phyloP scores from a whole-genome alignment of 2,888 invertebrate species.

The Drosophila mettleri region DNA sequence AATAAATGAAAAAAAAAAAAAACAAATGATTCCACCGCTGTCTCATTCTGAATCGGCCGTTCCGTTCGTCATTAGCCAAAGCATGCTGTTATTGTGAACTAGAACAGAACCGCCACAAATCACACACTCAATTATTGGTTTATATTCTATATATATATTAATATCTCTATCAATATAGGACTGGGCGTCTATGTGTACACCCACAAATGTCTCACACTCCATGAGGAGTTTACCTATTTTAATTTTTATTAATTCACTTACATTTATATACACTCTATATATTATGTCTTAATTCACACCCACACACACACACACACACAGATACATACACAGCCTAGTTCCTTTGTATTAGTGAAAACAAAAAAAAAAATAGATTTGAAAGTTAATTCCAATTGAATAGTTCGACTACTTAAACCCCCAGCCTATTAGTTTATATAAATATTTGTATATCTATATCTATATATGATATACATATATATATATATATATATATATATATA shows the following conservation, averaged over 20 bases:
- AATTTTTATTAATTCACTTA: conserved; percentile 7
- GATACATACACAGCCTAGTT: conserved; percentile 30
- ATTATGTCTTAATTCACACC: conserved; percentile 10
- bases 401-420: conserved; percentile 12
- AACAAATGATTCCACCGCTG: background rate
- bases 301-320: conserved; percentile 15
- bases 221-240: background rate
- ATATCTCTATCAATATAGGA: background rate
- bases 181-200: background rate
- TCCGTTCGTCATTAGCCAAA: conserved; percentile 23
- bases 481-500: background rate
- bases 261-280: conserved; percentile 2
- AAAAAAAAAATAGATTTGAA: conserved; percentile 31
- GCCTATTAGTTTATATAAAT: background rate
- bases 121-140: background rate
- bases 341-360: background rate
- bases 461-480: background rate
- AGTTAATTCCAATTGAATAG: conserved; percentile 54
- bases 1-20: background rate
- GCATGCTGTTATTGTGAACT: conserved; percentile 39
- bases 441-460: background rate
- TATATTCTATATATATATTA: background rate
- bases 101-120: no score
- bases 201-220: background rate
- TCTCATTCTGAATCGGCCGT: background rate